Conservation (phyloP, 2,888 invertebrate species). For the Isotomurus palustris region DNA sequence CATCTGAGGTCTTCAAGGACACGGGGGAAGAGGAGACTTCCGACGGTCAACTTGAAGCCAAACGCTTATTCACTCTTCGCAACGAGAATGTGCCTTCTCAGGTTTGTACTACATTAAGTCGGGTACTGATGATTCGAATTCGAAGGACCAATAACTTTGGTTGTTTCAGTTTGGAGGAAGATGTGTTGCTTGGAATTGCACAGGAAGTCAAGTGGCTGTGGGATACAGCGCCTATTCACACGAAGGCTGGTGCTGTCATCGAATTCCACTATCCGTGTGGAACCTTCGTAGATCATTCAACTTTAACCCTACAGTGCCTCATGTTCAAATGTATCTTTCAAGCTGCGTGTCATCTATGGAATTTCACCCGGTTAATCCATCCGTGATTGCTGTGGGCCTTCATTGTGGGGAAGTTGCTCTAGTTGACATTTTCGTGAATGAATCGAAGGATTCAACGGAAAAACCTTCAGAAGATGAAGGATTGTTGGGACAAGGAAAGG, state of each 20-base stretch:
- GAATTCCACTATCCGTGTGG: constrained; percentile 38
- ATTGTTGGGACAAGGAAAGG: background rate
- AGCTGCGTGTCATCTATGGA: constrained; percentile 35
- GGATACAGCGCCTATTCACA: constrained; percentile 32
- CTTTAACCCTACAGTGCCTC: constrained; percentile 27
- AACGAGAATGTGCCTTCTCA: constrained; percentile 30
- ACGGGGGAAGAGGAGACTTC: constrained; percentile 19
- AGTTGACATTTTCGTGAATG: constrained; percentile 27
- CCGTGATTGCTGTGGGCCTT: constrained; percentile 37
- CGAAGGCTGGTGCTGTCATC: constrained; percentile 40
- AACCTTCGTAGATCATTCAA: constrained; percentile 22
- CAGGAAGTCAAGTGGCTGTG: constrained; percentile 43
- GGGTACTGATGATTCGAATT: no score
- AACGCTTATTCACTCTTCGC: constrained; percentile 25
- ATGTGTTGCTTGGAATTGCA: constrained; percentile 40
- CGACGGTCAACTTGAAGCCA: constrained; percentile 13
- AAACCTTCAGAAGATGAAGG: no score
- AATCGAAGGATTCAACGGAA: no score
- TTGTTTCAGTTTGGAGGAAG: constrained; percentile 30
- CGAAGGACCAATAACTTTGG: background rate
- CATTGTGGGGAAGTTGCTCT: constrained; percentile 39
- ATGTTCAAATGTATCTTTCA: constrained; percentile 32
- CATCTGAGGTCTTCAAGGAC: constrained; percentile 34
- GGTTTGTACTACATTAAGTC: no score
- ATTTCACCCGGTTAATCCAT: constrained; percentile 40